phyloP scores from a whole-genome alignment of 92 coral and sea anemone species.

The Siderastrea radians region DNA sequence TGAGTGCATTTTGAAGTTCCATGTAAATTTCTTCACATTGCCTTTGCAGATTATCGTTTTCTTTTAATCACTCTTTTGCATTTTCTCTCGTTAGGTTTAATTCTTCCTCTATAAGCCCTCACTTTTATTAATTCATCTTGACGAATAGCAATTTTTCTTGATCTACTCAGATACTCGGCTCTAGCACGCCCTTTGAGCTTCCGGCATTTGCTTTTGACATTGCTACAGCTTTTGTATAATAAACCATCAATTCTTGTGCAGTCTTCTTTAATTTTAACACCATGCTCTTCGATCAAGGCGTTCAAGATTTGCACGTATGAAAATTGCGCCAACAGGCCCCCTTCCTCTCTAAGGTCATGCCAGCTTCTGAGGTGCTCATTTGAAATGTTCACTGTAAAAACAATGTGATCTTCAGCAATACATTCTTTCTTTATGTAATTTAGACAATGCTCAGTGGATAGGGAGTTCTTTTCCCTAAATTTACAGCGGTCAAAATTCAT shows the following conservation, averaged over 20 bases:
- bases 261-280: slow-evolving; percentile 46
- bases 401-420: slow-evolving; percentile 24
- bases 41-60: slow-evolving; percentile 2
- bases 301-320: slow-evolving; percentile 46
- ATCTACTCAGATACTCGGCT: slow-evolving; percentile 22
- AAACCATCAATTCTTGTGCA: slow-evolving; percentile 48
- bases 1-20: slow-evolving; percentile 28
- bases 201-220: slow-evolving; percentile 44
- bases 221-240: slow-evolving; percentile 42
- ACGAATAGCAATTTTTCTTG: slow-evolving; percentile 30
- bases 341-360: slow-evolving; percentile 47
- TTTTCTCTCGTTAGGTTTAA: slow-evolving; percentile 30
- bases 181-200: slow-evolving; percentile 41
- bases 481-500: slow-evolving; percentile 19
- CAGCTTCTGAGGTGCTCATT: slow-evolving; percentile 35
- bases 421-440: slow-evolving; percentile 13
- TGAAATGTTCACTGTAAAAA: slow-evolving; percentile 24
- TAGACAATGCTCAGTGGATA: slow-evolving; percentile 37
- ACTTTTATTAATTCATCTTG: slow-evolving; percentile 47
- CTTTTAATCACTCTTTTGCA: slow-evolving; percentile 16
- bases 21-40: slow-evolving; percentile 38
- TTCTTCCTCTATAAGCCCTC: slow-evolving; percentile 24
- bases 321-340: slow-evolving; percentile 9
- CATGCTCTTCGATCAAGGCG: slow-evolving; percentile 22
- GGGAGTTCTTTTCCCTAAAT: slow-evolving; percentile 17